phyloP scores from a whole-genome alignment of 2,113 vertebrate species.

The Xyrauchen texanus region DNA sequence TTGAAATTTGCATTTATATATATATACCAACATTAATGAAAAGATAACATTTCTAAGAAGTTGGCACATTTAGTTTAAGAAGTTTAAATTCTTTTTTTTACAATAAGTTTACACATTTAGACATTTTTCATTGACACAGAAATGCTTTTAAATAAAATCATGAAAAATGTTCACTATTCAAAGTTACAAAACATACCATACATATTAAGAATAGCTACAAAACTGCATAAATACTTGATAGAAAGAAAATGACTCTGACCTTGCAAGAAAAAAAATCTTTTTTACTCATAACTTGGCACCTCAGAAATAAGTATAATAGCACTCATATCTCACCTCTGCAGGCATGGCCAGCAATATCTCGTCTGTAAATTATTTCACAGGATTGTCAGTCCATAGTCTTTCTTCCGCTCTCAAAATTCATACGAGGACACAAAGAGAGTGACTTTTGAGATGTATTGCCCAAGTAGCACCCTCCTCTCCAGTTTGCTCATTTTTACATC shows the following conservation, averaged over 20 bases:
- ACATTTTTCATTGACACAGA: too few relatives aligned
- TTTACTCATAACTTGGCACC: background rate
- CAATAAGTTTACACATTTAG: too few relatives aligned
- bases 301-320: slow-evolving; percentile 2
- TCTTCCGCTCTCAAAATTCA: slow-evolving; percentile 65
- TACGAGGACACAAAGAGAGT: slow-evolving; percentile 78
- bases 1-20: too few relatives aligned
- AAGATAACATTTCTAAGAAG: too few relatives aligned
- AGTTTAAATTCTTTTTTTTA: too few relatives aligned
- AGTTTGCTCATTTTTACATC: slow-evolving; percentile 87
- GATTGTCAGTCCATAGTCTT: slow-evolving; percentile 9
- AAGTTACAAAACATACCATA: too few relatives aligned
- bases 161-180: too few relatives aligned
- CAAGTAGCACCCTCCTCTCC: slow-evolving; percentile 72
- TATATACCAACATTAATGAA: too few relatives aligned
- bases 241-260: background rate
- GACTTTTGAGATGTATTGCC: slow-evolving; percentile 83
- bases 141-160: too few relatives aligned
- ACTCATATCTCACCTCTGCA: background rate
- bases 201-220: background rate
- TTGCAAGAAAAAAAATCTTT: background rate
- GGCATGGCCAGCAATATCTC: background rate
- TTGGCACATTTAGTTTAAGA: too few relatives aligned
- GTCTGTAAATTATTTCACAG: slow-evolving; percentile 7
- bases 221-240: background rate